Evolutionary conservation across 1,140 invertebrate genomes (phyloP), one percentile per base, ranked within the genome.

Genomic region (Calliphora vicina): DNA sequence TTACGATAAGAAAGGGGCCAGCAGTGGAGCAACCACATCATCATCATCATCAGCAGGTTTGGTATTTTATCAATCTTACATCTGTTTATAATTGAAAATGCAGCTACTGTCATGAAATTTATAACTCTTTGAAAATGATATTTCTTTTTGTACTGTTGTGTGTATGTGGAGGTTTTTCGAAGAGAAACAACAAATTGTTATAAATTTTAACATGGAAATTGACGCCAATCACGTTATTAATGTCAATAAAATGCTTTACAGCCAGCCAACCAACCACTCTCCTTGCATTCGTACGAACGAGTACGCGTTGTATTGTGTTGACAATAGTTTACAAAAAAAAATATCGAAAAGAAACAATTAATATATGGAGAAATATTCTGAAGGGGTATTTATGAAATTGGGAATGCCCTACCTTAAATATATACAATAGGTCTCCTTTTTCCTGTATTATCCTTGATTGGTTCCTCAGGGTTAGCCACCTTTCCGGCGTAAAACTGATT

Each of bases 31-130:
- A 76, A 35, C n/a, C 27, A 42, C 73, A 76, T 76, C n/a, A 23
- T 78, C 8, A 76, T 20, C n/a, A 13, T 76, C 73, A 76, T 76
- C n/a, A 23, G 45, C n/a, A 43, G 20, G 61, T 74, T 29, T 42
- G 73, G 72, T 71, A 82, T 84, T 82, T 84, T 84, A 84, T 84
- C 83, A 82, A 85, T 83, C 86, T 89, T 85, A 89, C 88, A 89
- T 89, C 88, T 89, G 88, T 89, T 89, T 88, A 86, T 89, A 89
- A 89, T 89, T 89, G 87, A 74, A 78, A 89, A 89, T 88, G 87
- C 88, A 88, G 88, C 88, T 89, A 89, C 88, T 87, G 42, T 81
- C 82, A 25, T 43, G 50, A 78, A 78, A 67, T 67, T 67, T 67
- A 67, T 67, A 67, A 67, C 20, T 67, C n/a, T 57, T 13, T 50